Evolutionary conservation across 1,140 invertebrate genomes (phyloP).

Genomic region (Lepeophtheirus salmonis): DNA sequence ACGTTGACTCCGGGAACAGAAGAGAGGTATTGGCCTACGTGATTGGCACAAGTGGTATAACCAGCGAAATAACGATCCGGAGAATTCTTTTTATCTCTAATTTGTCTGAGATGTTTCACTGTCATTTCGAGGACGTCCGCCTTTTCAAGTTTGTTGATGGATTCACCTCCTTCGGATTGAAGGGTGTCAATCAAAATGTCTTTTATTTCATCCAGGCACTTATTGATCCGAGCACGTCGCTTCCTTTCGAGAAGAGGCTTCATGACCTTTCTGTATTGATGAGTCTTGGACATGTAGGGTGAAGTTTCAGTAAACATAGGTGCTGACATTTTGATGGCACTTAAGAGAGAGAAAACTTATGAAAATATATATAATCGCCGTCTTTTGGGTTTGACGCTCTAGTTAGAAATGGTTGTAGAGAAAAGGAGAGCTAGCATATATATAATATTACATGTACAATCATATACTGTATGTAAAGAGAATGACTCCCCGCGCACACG

Average conservation of each 20-base stretch:
- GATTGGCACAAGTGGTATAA: slow-evolving; percentile 8
- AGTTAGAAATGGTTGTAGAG: no score
- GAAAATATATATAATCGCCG: no score
- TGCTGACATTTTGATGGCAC: no score
- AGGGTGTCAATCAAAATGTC: slow-evolving; percentile 66
- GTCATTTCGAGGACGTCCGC: slow-evolving; percentile 93
- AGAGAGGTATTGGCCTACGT: background rate
- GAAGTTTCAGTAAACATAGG: background rate
- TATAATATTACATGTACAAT: no score
- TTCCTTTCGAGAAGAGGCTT: slow-evolving; percentile 42
- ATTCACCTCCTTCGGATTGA: slow-evolving; percentile 48
- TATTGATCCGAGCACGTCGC: slow-evolving; percentile 74
- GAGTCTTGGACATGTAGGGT: slow-evolving; percentile 6
- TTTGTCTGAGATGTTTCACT: slow-evolving; percentile 67
- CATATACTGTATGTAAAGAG: no score
- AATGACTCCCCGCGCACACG: no score
- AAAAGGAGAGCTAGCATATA: no score
- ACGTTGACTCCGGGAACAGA: slow-evolving; percentile 12
- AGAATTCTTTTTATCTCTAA: slow-evolving; percentile 32
- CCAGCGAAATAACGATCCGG: slow-evolving; percentile 34
- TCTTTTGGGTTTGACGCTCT: no score
- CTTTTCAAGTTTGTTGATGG: slow-evolving; percentile 69
- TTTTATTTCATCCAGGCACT: slow-evolving; percentile 77
- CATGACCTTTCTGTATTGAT: slow-evolving; percentile 50
- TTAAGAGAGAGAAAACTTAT: no score